Evolutionary conservation across 1,140 invertebrate species (phyloP).

Genomic region (Drosophila sproati): DNA sequence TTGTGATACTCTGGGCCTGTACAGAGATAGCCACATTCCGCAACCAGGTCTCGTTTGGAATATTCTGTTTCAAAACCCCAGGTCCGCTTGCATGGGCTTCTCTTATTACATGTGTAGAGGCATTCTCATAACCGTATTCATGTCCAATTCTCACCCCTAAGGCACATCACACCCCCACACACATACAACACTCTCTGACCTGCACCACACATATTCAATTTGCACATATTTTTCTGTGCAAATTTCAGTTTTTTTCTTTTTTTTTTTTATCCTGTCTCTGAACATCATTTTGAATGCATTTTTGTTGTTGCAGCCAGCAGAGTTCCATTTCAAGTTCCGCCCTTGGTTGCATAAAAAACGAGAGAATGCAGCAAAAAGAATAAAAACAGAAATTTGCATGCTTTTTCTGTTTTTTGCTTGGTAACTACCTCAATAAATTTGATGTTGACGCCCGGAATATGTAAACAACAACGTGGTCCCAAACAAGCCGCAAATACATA

Average conservation of each 20-base stretch:
- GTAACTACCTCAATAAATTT: conserved; percentile 81
- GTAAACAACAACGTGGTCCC: conserved; percentile 23
- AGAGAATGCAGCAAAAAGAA: conserved; percentile 3
- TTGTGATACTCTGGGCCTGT: no score
- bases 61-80: not conserved
- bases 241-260: not conserved
- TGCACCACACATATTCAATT: conserved; percentile 20
- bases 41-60: not conserved
- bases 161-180: not conserved
- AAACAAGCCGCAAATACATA: conserved; percentile 23
- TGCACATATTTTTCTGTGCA: conserved; percentile 9
- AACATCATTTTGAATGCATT: conserved; percentile 64
- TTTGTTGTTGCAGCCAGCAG: conserved; percentile 58
- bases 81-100: not conserved
- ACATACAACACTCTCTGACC: not conserved
- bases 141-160: conserved; percentile 4
- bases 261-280: conserved; percentile 26
- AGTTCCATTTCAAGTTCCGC: conserved; percentile 15
- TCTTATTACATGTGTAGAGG: not conserved
- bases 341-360: conserved; percentile 26
- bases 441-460: conserved; percentile 69
- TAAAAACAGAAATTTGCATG: conserved; percentile 52
- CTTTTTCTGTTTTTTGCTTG: conserved; percentile 48
- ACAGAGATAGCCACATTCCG: no score
- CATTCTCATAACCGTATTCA: conserved; percentile 4